Conservation (phyloP, 2,113 vertebrate genomes). For the Eonycteris spelaea region DNA sequence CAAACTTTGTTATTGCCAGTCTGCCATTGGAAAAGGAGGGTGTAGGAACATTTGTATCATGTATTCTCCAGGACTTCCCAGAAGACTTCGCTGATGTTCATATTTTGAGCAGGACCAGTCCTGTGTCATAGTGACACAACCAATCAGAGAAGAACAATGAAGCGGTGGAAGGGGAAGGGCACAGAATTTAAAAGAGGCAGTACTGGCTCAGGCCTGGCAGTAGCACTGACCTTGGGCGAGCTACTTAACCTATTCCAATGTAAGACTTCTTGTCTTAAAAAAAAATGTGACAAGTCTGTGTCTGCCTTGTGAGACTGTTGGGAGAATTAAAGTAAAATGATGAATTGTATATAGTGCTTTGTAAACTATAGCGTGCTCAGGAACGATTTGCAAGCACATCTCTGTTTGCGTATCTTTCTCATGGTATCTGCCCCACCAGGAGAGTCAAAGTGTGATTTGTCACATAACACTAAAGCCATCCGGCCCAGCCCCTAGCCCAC, state of each 20-base stretch:
- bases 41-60: accelerated
- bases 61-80: not conserved
- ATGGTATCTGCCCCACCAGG: not conserved
- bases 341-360: not conserved
- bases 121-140: not conserved
- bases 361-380: not conserved
- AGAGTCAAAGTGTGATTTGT: no score
- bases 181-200: not conserved
- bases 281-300: not conserved
- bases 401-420: not conserved
- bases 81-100: not conserved
- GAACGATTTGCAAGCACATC: not conserved
- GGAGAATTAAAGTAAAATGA: not conserved
- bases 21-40: not conserved
- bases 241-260: not conserved
- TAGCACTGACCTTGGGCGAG: not conserved
- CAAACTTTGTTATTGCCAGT: not conserved
- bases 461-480: not conserved
- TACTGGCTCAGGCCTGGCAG: not conserved
- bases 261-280: not conserved
- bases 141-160: not conserved
- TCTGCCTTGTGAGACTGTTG: not conserved
- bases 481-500: not conserved
- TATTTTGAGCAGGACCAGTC: not conserved
- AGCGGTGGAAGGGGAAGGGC: accelerated